Conservation (phyloP, 2,113 vertebrate genomes). For the Pterocles gutturalis region DNA sequence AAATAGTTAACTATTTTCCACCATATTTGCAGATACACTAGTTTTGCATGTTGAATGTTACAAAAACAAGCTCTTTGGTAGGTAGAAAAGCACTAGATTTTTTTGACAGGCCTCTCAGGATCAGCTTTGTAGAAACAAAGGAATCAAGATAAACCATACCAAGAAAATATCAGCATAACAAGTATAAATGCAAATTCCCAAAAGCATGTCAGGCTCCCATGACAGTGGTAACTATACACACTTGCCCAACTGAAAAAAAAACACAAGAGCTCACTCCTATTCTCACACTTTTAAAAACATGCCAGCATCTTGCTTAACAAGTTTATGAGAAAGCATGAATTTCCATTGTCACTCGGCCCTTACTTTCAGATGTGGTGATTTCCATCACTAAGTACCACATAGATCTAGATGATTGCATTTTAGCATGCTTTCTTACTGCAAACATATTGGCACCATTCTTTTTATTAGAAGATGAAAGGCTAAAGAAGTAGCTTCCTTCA, state of each 20-base stretch:
- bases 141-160: not conserved
- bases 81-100: not conserved
- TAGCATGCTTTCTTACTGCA: not conserved
- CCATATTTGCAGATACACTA: not conserved
- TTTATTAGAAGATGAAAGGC: not conserved
- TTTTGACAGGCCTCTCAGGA: not conserved
- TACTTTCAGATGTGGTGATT: not conserved
- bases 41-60: not conserved
- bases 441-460: not conserved
- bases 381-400: not conserved
- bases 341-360: not conserved
- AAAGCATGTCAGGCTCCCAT: not conserved
- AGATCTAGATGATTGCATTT: not conserved
- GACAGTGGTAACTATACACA: not conserved
- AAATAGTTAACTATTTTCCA: not conserved
- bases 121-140: constrained; percentile 23
- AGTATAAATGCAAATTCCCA: not conserved
- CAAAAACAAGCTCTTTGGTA: not conserved
- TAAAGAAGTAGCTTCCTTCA: not conserved
- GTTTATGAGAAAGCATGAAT: not conserved
- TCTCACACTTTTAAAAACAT: not conserved
- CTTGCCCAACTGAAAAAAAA: not conserved
- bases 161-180: constrained; percentile 25
- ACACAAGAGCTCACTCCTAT: not conserved
- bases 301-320: not conserved